A percentile compares a stretch with the other conserved stretches of the same genome.
Evolutionary conservation across 2,797 vertebrate genomes (phyloP).

Genomic region (Sebastes hubbsi): DNA sequence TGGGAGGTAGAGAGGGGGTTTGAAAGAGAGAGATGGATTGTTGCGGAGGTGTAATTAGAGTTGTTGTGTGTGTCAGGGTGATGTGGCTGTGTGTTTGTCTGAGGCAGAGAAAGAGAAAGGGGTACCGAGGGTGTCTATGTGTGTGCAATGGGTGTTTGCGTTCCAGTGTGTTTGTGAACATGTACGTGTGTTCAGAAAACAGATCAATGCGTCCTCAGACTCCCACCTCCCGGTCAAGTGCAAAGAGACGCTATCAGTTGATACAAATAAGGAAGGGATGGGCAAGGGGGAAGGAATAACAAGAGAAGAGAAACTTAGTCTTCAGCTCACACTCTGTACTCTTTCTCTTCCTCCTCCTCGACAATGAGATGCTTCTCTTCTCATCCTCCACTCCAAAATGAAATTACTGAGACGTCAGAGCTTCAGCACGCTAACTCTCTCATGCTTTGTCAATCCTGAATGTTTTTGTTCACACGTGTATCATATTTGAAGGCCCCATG

Average conservation of each 20-base stretch:
- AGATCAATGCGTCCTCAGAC: conserved; percentile 46
- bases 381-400: conserved; percentile 43
- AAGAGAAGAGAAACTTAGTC: background rate
- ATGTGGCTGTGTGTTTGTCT: conserved; percentile 15
- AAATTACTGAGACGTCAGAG: conserved; percentile 51
- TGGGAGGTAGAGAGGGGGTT: background rate
- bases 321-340: background rate
- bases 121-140: background rate
- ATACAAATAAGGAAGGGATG: conserved; percentile 10
- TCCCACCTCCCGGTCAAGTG: conserved; percentile 15
- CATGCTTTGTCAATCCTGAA: conserved; percentile 19
- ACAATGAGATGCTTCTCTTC: conserved; percentile 22
- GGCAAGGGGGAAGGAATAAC: background rate
- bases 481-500: background rate
- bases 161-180: background rate
- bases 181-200: conserved; percentile 21
- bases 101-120: background rate
- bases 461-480: conserved; percentile 1
- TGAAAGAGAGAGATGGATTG: conserved; percentile 40
- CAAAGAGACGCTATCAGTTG: conserved; percentile 29
- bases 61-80: conserved; percentile 2
- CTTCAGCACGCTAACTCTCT: conserved; percentile 28
- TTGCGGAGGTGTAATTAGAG: conserved; percentile 55
- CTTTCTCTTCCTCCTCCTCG: background rate
- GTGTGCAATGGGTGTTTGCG: background rate